Base-by-base conservation (phyloP, 2,797 vertebrate genomes). In the Moxostoma hubbsi region DNA sequence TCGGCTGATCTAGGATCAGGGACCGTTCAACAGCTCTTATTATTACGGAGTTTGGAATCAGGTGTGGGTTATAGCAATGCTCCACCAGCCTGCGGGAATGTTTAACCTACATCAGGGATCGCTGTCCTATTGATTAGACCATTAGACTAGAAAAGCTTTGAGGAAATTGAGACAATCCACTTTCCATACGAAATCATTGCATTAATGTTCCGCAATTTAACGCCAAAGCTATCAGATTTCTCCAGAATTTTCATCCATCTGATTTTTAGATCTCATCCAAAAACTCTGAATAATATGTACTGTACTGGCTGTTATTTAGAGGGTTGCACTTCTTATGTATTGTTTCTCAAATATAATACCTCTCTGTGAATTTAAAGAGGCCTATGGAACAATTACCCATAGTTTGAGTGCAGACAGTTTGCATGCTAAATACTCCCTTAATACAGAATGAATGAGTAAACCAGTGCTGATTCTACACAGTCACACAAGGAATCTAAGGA, bases 41-140 rank as follows among this genome's bases (percentile, higher is more conserved):
- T 68, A 79, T 79, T 71, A 79, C 9, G 15, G 68, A 62, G 66
- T 61, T 53, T 16, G 67, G 57, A 70, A 79, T 64, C 77, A 43
- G 61, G 68, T 71, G 55, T 5, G 46, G 61, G 58, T 63, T 61
- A 78, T 78, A 78, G 66, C 66, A 46, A 57, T 62, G 65, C 75
- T 78, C 49, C 6, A 5, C 36, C n/a, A 47, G 75, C 66, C 65
- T 53, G 66, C 66, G 75, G 75, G 58, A 24, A 70, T 70, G 66
- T 77, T 78, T 78, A 70, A 69, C 75, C 75, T 73, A 73, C 76
- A 61, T 61, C 73, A 58, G 53, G 6, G 67, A 64, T 73, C 67
- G 57, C 46, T 58, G 61, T 82, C 63, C 67, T 73, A 82, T 82
- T 77, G 80, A 84, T 82, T 84, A 73, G 74, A 75, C 83, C 73